A percentile compares a stretch with the other conserved stretches of the same genome.
Conservation (phyloP, 1,140 invertebrate species). For the Cephus cinctus region DNA sequence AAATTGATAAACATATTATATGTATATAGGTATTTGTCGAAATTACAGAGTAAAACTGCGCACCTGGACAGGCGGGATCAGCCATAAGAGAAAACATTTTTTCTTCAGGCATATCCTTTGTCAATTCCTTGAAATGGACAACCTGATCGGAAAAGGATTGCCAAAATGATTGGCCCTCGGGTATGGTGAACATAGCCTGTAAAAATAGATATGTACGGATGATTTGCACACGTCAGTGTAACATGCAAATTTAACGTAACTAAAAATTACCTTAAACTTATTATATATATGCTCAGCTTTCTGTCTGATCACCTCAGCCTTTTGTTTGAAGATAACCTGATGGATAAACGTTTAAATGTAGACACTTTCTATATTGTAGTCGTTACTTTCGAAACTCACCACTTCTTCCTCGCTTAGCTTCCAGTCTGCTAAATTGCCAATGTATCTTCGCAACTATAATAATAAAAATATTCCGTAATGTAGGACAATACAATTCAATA, state of each 20-base stretch:
- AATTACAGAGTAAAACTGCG: slow-evolving; percentile 15
- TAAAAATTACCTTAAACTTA: slow-evolving; percentile 59
- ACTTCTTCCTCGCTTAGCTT: slow-evolving; percentile 64
- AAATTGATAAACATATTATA: too few relatives aligned
- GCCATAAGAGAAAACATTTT: slow-evolving; percentile 57
- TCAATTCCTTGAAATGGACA: slow-evolving; percentile 58
- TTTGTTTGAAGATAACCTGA: slow-evolving; percentile 61
- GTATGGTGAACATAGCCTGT: slow-evolving; percentile 55
- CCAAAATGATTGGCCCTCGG: slow-evolving; percentile 59
- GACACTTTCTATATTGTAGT: background rate
- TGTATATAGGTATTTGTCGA: background rate
- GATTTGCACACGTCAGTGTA: slow-evolving; percentile 4
- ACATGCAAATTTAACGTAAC: background rate
- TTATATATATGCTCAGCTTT: slow-evolving; percentile 67
- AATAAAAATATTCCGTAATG: slow-evolving; percentile 22
- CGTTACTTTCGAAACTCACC: slow-evolving; percentile 22
- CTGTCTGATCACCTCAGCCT: slow-evolving; percentile 65
- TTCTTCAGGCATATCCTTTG: slow-evolving; percentile 59
- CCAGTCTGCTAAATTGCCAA: slow-evolving; percentile 75
- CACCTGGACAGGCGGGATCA: slow-evolving; percentile 48
- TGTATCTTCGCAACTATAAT: slow-evolving; percentile 63
- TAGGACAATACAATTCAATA: background rate
- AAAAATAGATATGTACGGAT: slow-evolving; percentile 16
- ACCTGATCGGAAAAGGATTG: slow-evolving; percentile 61
- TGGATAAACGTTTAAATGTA: too few relatives aligned